Percentiles rank a stretch among this genome's conserved stretches.
phyloP scores from a whole-genome alignment of 2,888 invertebrate genomes.

The Schizaphis graminum region DNA sequence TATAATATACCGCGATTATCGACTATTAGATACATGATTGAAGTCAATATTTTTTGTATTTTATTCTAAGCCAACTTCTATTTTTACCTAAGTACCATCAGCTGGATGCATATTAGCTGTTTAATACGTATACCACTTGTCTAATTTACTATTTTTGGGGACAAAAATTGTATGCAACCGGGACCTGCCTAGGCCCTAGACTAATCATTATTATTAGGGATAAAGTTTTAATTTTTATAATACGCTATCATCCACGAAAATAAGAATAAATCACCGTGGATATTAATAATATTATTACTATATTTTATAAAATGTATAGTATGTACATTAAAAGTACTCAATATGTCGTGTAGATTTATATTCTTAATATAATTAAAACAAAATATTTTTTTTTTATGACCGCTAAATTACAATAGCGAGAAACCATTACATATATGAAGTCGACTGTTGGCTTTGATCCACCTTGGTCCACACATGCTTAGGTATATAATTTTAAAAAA shows the following conservation, averaged over 20 bases:
- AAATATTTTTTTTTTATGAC: background rate
- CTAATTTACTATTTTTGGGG: background rate
- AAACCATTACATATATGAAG: background rate
- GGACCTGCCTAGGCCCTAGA: background rate
- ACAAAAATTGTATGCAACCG: background rate
- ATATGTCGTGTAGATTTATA: background rate
- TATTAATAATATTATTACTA: background rate
- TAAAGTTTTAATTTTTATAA: background rate
- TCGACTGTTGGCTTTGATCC: background rate
- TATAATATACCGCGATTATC: background rate
- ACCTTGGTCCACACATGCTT: background rate
- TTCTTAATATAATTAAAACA: background rate
- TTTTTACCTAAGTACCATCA: background rate
- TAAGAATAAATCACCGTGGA: background rate
- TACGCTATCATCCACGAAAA: background rate
- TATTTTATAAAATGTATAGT: background rate
- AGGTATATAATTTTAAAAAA: background rate
- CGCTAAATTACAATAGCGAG: background rate
- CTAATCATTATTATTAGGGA: background rate
- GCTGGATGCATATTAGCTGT: background rate
- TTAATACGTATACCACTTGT: background rate
- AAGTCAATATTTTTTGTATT: background rate
- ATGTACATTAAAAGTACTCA: background rate
- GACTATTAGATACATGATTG: background rate
- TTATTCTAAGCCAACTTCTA: background rate